Conservation (phyloP, 1,140 invertebrate species). For the Eupristina koningsbergeri region DNA sequence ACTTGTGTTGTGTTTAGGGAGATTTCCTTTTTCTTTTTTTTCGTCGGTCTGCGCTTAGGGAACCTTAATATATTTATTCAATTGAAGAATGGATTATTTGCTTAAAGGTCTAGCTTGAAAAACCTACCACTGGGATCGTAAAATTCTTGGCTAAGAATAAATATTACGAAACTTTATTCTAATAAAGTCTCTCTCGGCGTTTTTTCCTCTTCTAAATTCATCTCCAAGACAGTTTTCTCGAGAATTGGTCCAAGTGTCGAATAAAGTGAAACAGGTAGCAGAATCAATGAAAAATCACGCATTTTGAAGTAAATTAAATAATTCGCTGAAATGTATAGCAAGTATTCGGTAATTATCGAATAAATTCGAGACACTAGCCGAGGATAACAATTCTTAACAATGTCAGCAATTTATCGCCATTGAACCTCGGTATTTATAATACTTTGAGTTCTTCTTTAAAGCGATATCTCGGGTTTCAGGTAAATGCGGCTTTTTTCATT, state of each 20-base stretch:
- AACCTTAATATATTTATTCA: conserved; percentile 6
- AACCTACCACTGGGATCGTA: conserved; percentile 11
- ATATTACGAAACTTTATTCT: not conserved
- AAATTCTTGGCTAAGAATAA: not conserved
- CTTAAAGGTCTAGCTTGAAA: not conserved
- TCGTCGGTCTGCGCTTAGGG: not conserved
- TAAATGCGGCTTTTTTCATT: too few species aligned
- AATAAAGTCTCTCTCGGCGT: not conserved
- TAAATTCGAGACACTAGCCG: too few species aligned
- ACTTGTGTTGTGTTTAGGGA: not conserved
- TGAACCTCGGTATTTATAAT: too few species aligned
- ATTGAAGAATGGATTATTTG: conserved; percentile 10
- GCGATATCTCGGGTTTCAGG: too few species aligned
- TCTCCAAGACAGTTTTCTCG: not conserved
- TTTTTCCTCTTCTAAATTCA: not conserved
- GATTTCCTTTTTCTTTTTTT: not conserved
- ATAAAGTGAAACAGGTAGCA: not conserved
- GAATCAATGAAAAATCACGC: not conserved
- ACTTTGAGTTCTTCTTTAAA: too few species aligned
- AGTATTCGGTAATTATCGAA: too few species aligned
- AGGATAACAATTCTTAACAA: too few species aligned
- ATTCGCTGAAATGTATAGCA: not conserved
- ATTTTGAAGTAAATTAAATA: conserved; percentile 1
- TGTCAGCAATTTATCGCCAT: too few species aligned
- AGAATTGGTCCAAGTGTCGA: not conserved